A percentile compares a stretch with the other conserved stretches of the same genome.
phyloP scores from a whole-genome alignment of 2,888 invertebrate genomes.

The Drosophila imparisetae region DNA sequence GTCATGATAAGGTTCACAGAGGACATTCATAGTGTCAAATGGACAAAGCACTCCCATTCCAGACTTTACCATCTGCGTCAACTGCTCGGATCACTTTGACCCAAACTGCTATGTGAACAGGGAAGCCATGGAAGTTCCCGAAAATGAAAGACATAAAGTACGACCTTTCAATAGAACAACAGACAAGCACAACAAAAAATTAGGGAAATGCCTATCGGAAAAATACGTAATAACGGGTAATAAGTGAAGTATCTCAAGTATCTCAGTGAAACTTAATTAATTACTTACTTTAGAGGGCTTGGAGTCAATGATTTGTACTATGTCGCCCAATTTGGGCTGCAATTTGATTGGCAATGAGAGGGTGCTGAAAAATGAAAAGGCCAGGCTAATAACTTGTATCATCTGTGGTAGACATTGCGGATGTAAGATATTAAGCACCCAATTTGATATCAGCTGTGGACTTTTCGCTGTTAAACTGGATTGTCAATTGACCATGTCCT shows the following conservation, averaged over 20 bases:
- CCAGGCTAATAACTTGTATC: neutral
- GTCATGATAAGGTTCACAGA: neutral
- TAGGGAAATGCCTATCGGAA: neutral
- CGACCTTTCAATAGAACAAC: fast-evolving
- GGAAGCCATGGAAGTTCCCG: neutral
- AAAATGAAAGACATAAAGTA: neutral
- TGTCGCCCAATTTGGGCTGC: constrained; percentile 8
- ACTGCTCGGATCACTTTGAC: neutral
- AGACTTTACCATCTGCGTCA: neutral
- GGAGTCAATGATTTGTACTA: constrained; percentile 8
- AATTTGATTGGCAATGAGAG: neutral
- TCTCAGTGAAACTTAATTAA: neutral
- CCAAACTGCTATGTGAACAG: neutral
- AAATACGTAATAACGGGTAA: neutral
- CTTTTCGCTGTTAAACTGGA: neutral
- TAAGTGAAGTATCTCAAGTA: neutral
- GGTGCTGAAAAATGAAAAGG: neutral
- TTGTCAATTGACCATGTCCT: neutral
- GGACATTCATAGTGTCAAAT: neutral
- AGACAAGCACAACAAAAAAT: neutral
- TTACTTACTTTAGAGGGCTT: neutral
- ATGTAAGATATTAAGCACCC: neutral
- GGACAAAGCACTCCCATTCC: neutral
- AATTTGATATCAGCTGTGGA: neutral
- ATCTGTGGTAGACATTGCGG: constrained; percentile 1